Conservation (phyloP, 1,140 invertebrate genomes). For the Aplysia californica region DNA sequence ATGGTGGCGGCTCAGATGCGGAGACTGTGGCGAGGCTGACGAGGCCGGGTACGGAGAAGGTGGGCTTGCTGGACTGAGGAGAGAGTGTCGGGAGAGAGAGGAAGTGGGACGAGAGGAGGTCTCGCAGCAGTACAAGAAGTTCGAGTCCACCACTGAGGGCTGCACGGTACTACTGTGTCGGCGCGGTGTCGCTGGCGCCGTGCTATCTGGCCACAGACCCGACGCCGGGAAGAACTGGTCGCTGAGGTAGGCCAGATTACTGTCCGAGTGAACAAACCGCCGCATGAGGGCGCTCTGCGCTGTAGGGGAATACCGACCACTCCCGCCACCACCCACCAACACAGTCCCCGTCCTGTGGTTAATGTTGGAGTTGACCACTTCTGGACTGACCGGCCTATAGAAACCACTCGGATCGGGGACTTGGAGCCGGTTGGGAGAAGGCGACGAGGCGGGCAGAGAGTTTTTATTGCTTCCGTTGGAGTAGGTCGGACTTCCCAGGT, state of each 20-base stretch:
- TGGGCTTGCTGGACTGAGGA: no score
- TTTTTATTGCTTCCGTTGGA: constrained; percentile 13
- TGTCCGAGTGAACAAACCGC: constrained; percentile 14
- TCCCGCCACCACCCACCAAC: no score
- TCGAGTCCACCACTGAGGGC: background rate
- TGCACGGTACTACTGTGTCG: constrained; percentile 7
- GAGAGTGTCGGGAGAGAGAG: background rate
- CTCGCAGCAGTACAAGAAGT: background rate
- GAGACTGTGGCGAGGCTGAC: background rate
- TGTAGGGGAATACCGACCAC: no score
- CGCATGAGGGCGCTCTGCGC: constrained; percentile 1
- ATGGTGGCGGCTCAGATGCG: background rate
- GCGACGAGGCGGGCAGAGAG: constrained; percentile 1
- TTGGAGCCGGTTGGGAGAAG: constrained; percentile 1
- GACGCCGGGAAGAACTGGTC: background rate
- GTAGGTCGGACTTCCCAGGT: background rate
- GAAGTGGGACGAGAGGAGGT: background rate
- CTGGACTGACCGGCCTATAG: background rate
- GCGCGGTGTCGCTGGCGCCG: no score
- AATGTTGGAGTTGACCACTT: no score
- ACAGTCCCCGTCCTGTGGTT: no score
- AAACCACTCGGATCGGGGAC: background rate
- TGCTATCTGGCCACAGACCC: background rate
- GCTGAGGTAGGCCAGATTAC: constrained; percentile 16
- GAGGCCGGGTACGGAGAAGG: no score